Percentiles rank a stretch among this genome's conserved stretches.
Evolutionary conservation across 2,888 invertebrate genomes (phyloP).

Genomic region (Agapetus fuscipes): DNA sequence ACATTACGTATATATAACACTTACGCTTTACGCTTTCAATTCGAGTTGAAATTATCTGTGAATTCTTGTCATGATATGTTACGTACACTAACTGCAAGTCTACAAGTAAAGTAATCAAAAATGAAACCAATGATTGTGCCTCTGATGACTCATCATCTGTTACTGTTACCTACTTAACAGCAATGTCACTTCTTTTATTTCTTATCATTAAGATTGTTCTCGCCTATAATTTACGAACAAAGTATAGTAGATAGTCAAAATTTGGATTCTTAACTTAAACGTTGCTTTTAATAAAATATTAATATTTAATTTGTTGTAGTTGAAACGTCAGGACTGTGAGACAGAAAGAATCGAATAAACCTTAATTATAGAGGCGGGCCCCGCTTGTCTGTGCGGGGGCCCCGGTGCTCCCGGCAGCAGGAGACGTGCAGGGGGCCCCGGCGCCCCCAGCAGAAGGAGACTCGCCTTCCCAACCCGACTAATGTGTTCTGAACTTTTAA

Average conservation of each 20-base stretch:
- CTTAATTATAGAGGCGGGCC: too few relatives aligned
- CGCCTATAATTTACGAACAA: conserved; percentile 21
- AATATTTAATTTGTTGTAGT: conserved; percentile 17
- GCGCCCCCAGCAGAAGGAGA: not conserved
- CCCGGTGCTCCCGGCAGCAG: not conserved
- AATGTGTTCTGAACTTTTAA: conserved; percentile 21
- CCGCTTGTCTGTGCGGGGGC: not conserved
- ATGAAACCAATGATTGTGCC: conserved; percentile 23
- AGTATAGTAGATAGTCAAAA: conserved; percentile 19
- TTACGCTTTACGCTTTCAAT: conserved; percentile 22
- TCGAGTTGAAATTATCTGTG: conserved; percentile 22
- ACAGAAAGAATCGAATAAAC: conserved; percentile 20
- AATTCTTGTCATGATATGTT: conserved; percentile 21
- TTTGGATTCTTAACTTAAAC: conserved; percentile 8
- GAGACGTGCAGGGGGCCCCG: not conserved
- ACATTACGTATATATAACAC: too few relatives aligned
- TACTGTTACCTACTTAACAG: conserved; percentile 21
- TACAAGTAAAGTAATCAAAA: conserved; percentile 12
- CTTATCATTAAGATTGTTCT: too few relatives aligned
- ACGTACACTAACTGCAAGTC: conserved; percentile 14
- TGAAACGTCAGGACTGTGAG: conserved; percentile 16
- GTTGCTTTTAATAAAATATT: conserved; percentile 8
- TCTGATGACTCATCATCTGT: conserved; percentile 19
- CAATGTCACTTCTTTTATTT: conserved; percentile 17
- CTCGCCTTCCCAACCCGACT: not conserved